phyloP scores from a whole-genome alignment of 1,140 invertebrate genomes.

The Drosophila funebris region DNA sequence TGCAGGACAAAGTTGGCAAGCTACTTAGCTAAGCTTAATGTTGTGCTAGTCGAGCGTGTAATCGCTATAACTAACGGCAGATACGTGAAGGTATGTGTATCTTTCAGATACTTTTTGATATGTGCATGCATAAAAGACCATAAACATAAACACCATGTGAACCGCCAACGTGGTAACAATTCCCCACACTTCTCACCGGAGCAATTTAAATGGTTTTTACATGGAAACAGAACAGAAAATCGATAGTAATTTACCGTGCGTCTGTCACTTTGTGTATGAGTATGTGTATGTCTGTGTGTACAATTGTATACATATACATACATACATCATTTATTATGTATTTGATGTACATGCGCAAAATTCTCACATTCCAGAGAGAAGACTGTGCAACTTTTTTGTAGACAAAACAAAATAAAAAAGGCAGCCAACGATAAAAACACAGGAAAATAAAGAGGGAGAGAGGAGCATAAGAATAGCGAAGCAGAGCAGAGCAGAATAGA shows the following conservation, averaged over 20 bases:
- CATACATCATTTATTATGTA: slow-evolving; percentile 66
- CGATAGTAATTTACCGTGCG: slow-evolving; percentile 69
- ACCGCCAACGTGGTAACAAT: slow-evolving; percentile 32
- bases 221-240: slow-evolving; percentile 73
- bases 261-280: slow-evolving; percentile 22
- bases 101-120: slow-evolving; percentile 22
- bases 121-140: no score
- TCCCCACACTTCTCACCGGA: not conserved
- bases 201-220: slow-evolving; percentile 54
- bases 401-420: slow-evolving; percentile 53
- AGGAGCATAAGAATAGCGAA: not conserved
- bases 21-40: slow-evolving; percentile 10
- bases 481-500: not conserved
- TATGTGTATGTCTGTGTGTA: slow-evolving; percentile 28
- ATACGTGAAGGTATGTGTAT: not conserved
- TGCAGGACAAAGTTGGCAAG: slow-evolving; percentile 1
- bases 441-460: not conserved
- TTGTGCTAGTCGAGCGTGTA: slow-evolving; percentile 4
- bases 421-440: slow-evolving; percentile 15
- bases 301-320: slow-evolving; percentile 18
- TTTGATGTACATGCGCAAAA: slow-evolving; percentile 77
- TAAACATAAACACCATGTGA: slow-evolving; percentile 73
- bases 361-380: slow-evolving; percentile 55
- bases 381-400: slow-evolving; percentile 38
- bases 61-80: slow-evolving; percentile 29